Conservation (phyloP, 23 tunicate genomes). For the Halocynthia roretzi region DNA sequence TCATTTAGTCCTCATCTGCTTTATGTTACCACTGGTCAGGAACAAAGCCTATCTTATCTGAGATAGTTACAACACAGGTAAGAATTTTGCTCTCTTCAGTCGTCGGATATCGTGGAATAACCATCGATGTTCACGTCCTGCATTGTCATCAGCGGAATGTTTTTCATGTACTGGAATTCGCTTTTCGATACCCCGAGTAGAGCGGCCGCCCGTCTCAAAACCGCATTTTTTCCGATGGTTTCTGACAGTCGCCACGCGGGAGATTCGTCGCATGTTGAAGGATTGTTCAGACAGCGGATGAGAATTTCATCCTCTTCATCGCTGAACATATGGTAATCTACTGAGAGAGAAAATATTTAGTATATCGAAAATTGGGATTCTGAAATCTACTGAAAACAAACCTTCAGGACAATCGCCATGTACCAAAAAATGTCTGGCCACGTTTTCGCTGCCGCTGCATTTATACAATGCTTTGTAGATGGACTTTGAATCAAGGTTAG, state of each 20-base stretch:
- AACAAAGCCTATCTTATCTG: too few species aligned
- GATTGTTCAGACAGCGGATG: slow-evolving; percentile 8
- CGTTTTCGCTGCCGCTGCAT: slow-evolving; percentile 17
- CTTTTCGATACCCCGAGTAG: slow-evolving; percentile 10
- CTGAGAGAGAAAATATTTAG: too few species aligned
- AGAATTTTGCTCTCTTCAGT: too few species aligned
- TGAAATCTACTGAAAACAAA: background rate
- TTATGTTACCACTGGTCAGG: too few species aligned
- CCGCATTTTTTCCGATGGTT: background rate
- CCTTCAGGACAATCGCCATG: slow-evolving; percentile 18
- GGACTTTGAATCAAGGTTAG: background rate
- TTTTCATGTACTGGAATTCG: slow-evolving; percentile 18
- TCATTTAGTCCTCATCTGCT: too few species aligned
- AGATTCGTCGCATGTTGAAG: slow-evolving; percentile 6
- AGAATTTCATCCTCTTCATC: slow-evolving; percentile 9
- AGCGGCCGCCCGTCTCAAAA: slow-evolving; percentile 10
- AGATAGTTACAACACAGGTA: too few species aligned
- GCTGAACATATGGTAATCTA: background rate
- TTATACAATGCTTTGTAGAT: slow-evolving; percentile 15
- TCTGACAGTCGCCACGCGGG: slow-evolving; percentile 7
- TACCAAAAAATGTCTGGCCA: slow-evolving; percentile 6
- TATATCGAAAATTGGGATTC: too few species aligned
- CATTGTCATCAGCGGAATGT: background rate
- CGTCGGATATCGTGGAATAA: too few species aligned
- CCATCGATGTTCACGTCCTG: too few species aligned